Base-by-base conservation (phyloP, 2,797 vertebrate genomes). In the Syndactyla subalaris region DNA sequence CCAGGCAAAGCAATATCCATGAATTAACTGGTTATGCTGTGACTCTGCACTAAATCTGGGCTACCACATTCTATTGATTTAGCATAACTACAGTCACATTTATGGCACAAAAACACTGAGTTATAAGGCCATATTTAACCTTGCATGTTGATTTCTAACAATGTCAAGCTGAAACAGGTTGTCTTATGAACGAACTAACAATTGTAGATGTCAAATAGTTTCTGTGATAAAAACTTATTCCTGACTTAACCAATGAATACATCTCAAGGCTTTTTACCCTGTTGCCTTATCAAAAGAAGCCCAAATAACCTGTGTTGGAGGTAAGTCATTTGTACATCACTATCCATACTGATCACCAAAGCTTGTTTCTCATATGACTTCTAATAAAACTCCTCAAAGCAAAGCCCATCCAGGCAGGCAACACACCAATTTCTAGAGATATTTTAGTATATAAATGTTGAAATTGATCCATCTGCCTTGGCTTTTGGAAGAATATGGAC, bases 1-100 rank as follows among this genome's bases (percentile, higher is more conserved):
- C 14, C 89, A 93, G 77, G 71, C 36, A 93, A 58, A 89, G 67
- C 78, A 91, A 92, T 92, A 89, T 59, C 77, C 63, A 48, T 92
- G 94, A 79, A 91, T 89, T 93, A 82, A 85, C 80, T 72, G 23
- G 65, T 90, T 22, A 29, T 68, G 76, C 67, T 79, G 49, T 13
- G 32, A 30, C 74, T 77, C 34, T 15, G 84, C 87, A 73, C 55
- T 82, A 76, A 91, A 87, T 91, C 29, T 30, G 15, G 71, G 32
- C 71, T 62, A 59, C 88, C 18, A 0, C 17, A 30, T 45, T 71
- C 61, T 61, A 41, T 36, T 70, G 95, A 87, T 94, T 92, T 92
- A 92, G 59, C 51, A 59, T 79, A 87, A 74, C 67, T 66, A 41
- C 71, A 63, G 77, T 38, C 6, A 4, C 75, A 27, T 66, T 91